Evolutionary conservation across 2,797 vertebrate genomes (phyloP).

Genomic region (Pangasius mekongensis): DNA sequence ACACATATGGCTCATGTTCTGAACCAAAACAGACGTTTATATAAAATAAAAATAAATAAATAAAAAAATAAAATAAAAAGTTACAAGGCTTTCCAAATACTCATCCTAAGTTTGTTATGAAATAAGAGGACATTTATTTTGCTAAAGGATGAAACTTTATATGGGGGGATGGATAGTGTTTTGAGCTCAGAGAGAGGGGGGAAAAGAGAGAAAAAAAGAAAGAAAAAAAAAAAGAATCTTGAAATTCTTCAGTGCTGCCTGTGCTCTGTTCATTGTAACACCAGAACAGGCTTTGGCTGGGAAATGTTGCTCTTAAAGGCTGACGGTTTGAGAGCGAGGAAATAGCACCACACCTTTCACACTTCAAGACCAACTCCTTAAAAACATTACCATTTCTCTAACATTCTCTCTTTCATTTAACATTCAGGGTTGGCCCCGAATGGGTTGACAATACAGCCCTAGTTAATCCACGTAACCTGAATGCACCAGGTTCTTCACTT

Average conservation of each 20-base stretch:
- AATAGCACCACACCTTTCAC: slow-evolving; percentile 17
- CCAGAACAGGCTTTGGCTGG: slow-evolving; percentile 1
- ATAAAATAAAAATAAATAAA: too few relatives aligned
- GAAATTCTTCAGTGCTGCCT: not conserved
- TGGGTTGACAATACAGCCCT: not conserved
- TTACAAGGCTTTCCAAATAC: not conserved
- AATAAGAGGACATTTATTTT: not conserved
- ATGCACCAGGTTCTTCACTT: not conserved
- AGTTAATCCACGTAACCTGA: not conserved
- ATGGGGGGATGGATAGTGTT: not conserved
- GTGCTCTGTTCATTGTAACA: slow-evolving; percentile 28
- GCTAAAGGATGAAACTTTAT: not conserved
- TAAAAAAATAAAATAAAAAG: too few relatives aligned
- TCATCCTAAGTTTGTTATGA: not conserved
- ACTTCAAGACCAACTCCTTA: not conserved
- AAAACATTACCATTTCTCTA: not conserved
- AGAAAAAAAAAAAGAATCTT: not conserved
- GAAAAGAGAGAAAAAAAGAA: not conserved
- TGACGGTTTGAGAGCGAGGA: not conserved
- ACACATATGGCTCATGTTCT: slow-evolving; percentile 22
- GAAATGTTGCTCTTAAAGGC: not conserved
- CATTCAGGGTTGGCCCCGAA: not conserved
- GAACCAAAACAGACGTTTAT: slow-evolving; percentile 6
- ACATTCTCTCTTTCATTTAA: not conserved
- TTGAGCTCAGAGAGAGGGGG: not conserved